Evolutionary conservation across 2,888 invertebrate genomes (phyloP).

Genomic region (Hirtodrosophila duncani): DNA sequence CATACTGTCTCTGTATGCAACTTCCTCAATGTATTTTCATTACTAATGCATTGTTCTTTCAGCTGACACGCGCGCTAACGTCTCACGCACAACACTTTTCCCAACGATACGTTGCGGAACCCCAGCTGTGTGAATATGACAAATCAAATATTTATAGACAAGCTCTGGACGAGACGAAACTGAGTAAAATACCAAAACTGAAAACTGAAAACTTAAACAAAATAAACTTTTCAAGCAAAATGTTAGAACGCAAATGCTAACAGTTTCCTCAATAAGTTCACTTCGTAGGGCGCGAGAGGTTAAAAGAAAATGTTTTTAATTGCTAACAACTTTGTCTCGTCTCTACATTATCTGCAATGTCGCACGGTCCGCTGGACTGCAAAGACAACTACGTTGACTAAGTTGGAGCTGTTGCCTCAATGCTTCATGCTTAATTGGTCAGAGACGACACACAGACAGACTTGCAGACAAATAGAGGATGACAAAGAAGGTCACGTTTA

Average conservation of each 20-base stretch:
- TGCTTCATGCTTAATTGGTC: constrained; percentile 67
- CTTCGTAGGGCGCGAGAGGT: neutral
- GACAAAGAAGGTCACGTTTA: constrained; percentile 61
- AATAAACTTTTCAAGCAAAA: no score
- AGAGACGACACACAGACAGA: constrained; percentile 43
- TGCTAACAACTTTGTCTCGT: constrained; percentile 17
- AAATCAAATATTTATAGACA: constrained; percentile 58
- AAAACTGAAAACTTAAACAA: no score
- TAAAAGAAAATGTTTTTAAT: constrained; percentile 20
- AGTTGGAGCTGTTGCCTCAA: constrained; percentile 3
- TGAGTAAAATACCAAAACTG: constrained; percentile 8
- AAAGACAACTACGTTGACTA: neutral
- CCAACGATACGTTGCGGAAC: no score
- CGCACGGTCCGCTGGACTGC: constrained; percentile 14
- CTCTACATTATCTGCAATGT: neutral
- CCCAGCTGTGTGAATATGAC: constrained; percentile 34
- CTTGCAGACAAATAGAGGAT: no score
- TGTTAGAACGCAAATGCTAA: no score
- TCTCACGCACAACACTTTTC: no score
- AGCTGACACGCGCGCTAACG: no score
- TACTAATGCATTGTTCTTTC: no score
- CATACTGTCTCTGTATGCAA: no score
- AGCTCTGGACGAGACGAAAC: neutral
- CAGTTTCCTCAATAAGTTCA: no score
- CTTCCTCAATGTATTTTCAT: no score